phyloP scores from a whole-genome alignment of 2,888 invertebrate species.

The Syritta pipiens region DNA sequence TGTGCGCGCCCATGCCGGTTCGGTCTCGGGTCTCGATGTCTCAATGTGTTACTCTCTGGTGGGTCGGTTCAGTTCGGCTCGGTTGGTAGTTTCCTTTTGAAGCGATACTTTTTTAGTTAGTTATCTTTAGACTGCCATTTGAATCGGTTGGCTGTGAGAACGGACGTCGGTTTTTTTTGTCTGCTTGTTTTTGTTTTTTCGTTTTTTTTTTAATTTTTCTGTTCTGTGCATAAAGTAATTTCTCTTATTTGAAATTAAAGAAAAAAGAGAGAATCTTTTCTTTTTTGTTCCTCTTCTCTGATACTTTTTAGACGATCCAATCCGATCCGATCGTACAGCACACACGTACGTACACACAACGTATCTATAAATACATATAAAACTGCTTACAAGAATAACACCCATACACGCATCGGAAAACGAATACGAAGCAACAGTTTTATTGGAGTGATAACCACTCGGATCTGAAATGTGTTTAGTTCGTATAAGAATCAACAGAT shows the following conservation, averaged over 20 bases:
- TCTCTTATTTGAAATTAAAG: constrained; percentile 24
- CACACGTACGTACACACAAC: constrained; percentile 47
- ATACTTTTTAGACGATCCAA: constrained; percentile 18
- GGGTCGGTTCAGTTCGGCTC: constrained; percentile 68
- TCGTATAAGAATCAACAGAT: constrained; percentile 53
- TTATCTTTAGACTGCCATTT: constrained; percentile 77
- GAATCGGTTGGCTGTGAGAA: constrained; percentile 75
- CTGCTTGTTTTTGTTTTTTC: constrained; percentile 20
- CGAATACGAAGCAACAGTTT: constrained; percentile 34
- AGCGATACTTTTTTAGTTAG: constrained; percentile 76
- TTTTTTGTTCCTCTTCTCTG: too few species aligned
- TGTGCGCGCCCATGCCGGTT: constrained; percentile 27
- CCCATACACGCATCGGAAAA: constrained; percentile 47
- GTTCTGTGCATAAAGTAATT: too few species aligned
- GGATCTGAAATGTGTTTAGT: constrained; percentile 60
- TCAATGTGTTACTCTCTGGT: constrained; percentile 44
- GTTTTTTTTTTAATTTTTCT: constrained; percentile 11
- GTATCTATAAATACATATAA: constrained; percentile 31
- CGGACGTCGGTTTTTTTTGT: constrained; percentile 29
- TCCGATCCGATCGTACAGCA: constrained; percentile 37
- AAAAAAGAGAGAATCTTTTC: constrained; percentile 28
- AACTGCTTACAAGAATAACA: constrained; percentile 59
- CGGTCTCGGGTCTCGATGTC: constrained; percentile 19
- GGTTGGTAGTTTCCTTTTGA: constrained; percentile 69
- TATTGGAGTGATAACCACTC: constrained; percentile 62